Conservation (phyloP, 1,140 invertebrate genomes). For the Alviniconcha marisindica region DNA sequence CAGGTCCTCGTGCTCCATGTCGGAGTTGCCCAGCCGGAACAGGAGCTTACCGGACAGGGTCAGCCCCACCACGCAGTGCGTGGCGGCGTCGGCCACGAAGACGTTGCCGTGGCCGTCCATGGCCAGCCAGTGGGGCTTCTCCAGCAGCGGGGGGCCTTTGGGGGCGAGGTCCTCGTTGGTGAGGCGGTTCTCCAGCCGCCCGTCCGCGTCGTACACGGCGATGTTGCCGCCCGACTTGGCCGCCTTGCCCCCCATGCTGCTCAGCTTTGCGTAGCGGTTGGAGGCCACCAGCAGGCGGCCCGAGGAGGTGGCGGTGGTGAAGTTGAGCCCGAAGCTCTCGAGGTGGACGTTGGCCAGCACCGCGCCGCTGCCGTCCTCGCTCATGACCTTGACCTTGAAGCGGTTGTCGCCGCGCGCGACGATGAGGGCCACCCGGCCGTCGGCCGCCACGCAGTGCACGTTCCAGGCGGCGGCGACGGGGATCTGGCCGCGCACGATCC, state of each 20-base stretch:
- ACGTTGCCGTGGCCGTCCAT: slow-evolving; percentile 55
- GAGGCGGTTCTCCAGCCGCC: slow-evolving; percentile 54
- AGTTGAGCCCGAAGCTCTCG: slow-evolving; percentile 68
- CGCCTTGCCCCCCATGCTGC: slow-evolving; percentile 48
- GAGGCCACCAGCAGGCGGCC: slow-evolving; percentile 64
- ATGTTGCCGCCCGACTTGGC: slow-evolving; percentile 69
- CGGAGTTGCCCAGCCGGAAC: slow-evolving; percentile 67
- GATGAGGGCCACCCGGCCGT: slow-evolving; percentile 66
- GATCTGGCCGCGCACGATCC: slow-evolving; percentile 65
- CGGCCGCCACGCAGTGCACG: slow-evolving; percentile 66
- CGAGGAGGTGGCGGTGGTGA: slow-evolving; percentile 58
- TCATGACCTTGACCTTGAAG: slow-evolving; percentile 66
- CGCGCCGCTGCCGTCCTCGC: slow-evolving; percentile 62
- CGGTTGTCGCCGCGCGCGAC: slow-evolving; percentile 66
- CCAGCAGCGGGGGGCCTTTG: slow-evolving; percentile 57
- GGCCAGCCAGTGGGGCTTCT: slow-evolving; percentile 62
- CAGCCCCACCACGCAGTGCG: slow-evolving; percentile 63
- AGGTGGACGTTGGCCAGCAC: slow-evolving; percentile 62
- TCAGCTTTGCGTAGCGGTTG: slow-evolving; percentile 61
- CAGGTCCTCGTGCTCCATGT: slow-evolving; percentile 65
- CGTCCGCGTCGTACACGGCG: slow-evolving; percentile 62
- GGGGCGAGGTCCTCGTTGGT: slow-evolving; percentile 67
- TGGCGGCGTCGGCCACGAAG: slow-evolving; percentile 64
- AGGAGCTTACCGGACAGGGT: slow-evolving; percentile 56
- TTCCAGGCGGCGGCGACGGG: slow-evolving; percentile 62